Evolutionary conservation across 2,113 vertebrate species (phyloP), one percentile per base, ranked within the genome.

Genomic region (Hippolais icterina): DNA sequence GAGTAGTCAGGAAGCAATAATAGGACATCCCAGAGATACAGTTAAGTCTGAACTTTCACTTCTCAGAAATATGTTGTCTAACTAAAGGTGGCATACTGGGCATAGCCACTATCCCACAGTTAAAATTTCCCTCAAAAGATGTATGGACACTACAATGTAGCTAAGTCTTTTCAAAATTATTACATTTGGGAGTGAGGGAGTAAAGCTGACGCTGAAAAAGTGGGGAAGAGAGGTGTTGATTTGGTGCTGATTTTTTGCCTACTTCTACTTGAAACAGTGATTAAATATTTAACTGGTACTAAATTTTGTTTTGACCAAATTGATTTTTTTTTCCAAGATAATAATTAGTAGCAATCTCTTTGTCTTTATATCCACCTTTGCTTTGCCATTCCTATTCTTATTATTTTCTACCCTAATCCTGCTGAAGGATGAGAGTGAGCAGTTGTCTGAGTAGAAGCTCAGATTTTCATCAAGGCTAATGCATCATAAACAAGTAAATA

Each of bases 71-170:
- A 25, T 9, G 42, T 49, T 15, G 23, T 16, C 25, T 44, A 69
- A 41, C 13, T 54, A 49, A 64, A 23, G 3, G 29, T 25, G 19
- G 41, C 6, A 27, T 5, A 11, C 3, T 11, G 24, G 6, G 5
- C 3, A 46, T 18, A 16, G 65, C 33, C 8, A 19, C 20, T 14
- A 19, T 68, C 56, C 9, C 15, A 24, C 17, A 4, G 19, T 49
- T 56, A 53, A 49, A 18, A 53, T 28, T 39, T 59, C 65, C 53
- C 39, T 76, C 25, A 37, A 52, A 60, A 56, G 3, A n/a, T 60
- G 14, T 23, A 15, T 10, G 39, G 11, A 50, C 2, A 22, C 6
- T 31, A 17, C 7, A 53, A 12, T 0, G 0, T 10, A 65, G 12
- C 10, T 61, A 22, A 65, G 52, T 33, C 11, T 70, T 75, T 50